Evolutionary conservation across 2,797 vertebrate species (phyloP).

Genomic region (Knipowitschia caucasica): DNA sequence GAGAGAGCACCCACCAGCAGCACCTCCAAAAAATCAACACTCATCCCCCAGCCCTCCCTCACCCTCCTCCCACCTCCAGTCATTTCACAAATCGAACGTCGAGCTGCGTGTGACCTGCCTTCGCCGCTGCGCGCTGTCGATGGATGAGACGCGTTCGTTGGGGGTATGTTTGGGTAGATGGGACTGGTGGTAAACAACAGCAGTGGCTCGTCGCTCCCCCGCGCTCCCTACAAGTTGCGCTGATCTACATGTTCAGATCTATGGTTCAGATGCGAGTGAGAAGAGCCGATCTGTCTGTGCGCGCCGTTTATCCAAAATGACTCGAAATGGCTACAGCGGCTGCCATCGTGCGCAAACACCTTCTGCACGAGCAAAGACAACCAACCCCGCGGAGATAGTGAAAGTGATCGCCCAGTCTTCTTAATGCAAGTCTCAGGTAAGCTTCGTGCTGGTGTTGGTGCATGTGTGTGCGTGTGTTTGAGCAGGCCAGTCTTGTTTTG

Average conservation of each 20-base stretch:
- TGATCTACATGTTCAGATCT: slow-evolving; percentile 15
- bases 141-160: too few species aligned
- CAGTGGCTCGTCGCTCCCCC: background rate
- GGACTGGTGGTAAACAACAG: slow-evolving; percentile 36
- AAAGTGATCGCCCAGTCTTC: slow-evolving; percentile 38
- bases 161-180: slow-evolving; percentile 26
- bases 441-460: slow-evolving; percentile 10
- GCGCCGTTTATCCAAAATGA: slow-evolving; percentile 42
- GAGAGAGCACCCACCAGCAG: slow-evolving; percentile 5
- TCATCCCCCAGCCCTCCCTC: background rate
- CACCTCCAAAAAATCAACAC: slow-evolving; percentile 32
- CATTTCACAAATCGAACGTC: slow-evolving; percentile 55
- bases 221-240: slow-evolving; percentile 25
- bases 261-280: background rate
- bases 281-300: slow-evolving; percentile 20
- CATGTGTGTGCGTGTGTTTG: background rate
- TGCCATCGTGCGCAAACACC: slow-evolving; percentile 27
- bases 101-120: slow-evolving; percentile 40
- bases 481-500: slow-evolving; percentile 23
- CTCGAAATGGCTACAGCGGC: slow-evolving; percentile 47
- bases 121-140: slow-evolving; percentile 38
- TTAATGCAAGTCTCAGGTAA: slow-evolving; percentile 71
- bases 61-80: slow-evolving; percentile 14
- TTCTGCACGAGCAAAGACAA: slow-evolving; percentile 24
- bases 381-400: slow-evolving; percentile 43